These are phyloP conservation scores for Caenorhabditis uteleia DNA, from an alignment of 2,888 invertebrate genomes.

Conservation along the genomic window DNA sequence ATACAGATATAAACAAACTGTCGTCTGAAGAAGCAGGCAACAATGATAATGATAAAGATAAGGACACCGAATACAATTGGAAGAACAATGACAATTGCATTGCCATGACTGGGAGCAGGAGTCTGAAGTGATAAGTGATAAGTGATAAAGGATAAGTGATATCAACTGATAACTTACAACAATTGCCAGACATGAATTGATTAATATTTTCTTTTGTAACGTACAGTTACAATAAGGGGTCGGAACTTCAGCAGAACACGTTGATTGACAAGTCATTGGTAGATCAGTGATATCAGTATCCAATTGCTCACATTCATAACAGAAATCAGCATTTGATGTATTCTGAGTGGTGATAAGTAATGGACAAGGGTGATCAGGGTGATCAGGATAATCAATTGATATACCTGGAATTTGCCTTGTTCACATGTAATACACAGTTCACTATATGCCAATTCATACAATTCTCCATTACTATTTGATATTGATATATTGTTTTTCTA, in stretches of 20 bases:
- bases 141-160: neutral
- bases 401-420: slow-evolving; percentile 23
- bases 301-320: slow-evolving; percentile 13
- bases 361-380: no score
- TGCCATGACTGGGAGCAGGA: slow-evolving; percentile 2
- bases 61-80: slow-evolving; percentile 21
- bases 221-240: slow-evolving; percentile 22
- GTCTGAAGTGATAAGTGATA: slow-evolving; percentile 4
- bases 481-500: no score
- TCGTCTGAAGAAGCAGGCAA: slow-evolving; percentile 12
- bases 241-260: slow-evolving; percentile 12
- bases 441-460: no score
- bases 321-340: slow-evolving; percentile 7
- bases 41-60: slow-evolving; percentile 7
- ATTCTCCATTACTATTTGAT: no score
- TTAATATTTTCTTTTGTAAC: slow-evolving; percentile 6
- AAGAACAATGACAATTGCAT: slow-evolving; percentile 17
- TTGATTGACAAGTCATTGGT: slow-evolving; percentile 33
- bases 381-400: neutral
- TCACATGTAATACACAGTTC: slow-evolving; percentile 23
- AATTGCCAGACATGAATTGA: no score
- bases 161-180: no score
- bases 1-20: slow-evolving; percentile 7
- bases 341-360: slow-evolving; percentile 10
- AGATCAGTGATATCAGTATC: slow-evolving; percentile 4